Evolutionary conservation across 1,140 invertebrate species (phyloP).

Genomic region (Magallana gigas): DNA sequence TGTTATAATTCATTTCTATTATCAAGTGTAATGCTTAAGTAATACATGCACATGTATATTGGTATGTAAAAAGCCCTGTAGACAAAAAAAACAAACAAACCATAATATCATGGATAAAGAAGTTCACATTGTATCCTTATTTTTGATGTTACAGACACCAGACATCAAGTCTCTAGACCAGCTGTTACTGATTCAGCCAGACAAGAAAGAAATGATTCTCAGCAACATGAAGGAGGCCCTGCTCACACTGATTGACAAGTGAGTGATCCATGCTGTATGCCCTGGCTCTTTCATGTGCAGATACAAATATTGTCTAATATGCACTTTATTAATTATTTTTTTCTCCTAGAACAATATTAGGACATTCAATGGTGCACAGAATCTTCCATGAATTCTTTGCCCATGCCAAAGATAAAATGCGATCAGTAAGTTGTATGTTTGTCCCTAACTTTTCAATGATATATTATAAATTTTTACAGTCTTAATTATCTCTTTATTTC

Average conservation of each 20-base stretch:
- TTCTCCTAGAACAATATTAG: conserved; percentile 78
- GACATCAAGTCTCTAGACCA: conserved; percentile 77
- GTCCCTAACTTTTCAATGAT: not conserved
- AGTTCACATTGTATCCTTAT: not conserved
- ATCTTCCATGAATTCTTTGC: conserved; percentile 90
- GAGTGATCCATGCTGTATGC: conserved; percentile 48
- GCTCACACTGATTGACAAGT: conserved; percentile 80
- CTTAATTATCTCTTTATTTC: not conserved
- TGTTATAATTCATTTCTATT: too few species aligned
- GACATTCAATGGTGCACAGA: conserved; percentile 85
- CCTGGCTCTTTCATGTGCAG: too few species aligned
- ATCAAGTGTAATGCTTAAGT: too few species aligned
- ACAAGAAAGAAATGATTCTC: conserved; percentile 80
- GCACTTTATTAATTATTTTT: not conserved
- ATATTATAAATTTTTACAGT: not conserved
- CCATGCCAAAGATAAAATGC: conserved; percentile 83
- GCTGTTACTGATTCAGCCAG: conserved; percentile 79
- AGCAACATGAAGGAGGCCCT: conserved; percentile 80
- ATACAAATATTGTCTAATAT: not conserved
- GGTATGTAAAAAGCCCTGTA: too few species aligned
- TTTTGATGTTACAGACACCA: conserved; percentile 74
- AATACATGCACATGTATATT: too few species aligned
- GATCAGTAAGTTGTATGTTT: conserved; percentile 65
- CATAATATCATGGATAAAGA: too few species aligned
- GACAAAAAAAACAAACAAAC: too few species aligned